These are phyloP conservation scores for Pholis gunnellus DNA, from an alignment of 2,113 vertebrate genomes.

Conservation along the genomic window DNA sequence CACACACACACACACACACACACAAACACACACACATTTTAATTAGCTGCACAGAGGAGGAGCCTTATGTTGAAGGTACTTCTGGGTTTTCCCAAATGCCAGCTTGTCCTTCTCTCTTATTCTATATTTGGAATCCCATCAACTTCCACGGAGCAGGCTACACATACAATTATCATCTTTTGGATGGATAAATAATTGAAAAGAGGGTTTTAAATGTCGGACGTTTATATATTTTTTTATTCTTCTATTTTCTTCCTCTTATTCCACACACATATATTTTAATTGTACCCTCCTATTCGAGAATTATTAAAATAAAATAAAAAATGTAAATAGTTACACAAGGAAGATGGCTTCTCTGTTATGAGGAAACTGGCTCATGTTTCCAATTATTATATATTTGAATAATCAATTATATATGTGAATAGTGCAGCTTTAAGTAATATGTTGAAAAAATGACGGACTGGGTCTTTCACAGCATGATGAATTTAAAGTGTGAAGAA, in stretches of 20 bases:
- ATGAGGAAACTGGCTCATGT: not conserved
- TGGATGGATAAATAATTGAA: not conserved
- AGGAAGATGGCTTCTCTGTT: not conserved
- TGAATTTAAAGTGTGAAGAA: not conserved
- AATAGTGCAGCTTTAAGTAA: not conserved
- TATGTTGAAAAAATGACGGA: not conserved
- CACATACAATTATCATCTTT: not conserved
- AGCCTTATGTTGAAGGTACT: not conserved
- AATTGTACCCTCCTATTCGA: not conserved
- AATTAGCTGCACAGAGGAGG: constrained; percentile 27
- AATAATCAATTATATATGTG: not conserved
- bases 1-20: no score
- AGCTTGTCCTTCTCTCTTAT: not conserved
- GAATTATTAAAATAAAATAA: not conserved
- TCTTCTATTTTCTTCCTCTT: not conserved
- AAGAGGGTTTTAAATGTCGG: not conserved
- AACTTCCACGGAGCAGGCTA: not conserved
- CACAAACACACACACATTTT: not conserved
- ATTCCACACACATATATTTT: no score
- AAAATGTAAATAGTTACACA: not conserved
- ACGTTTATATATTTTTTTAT: not conserved
- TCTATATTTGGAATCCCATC: not conserved
- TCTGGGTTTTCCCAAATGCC: not conserved
- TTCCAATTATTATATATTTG: not conserved
- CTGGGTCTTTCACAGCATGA: not conserved